Evolutionary conservation across 2,888 invertebrate genomes (phyloP).

Genomic region (Zele albiditarsus): DNA sequence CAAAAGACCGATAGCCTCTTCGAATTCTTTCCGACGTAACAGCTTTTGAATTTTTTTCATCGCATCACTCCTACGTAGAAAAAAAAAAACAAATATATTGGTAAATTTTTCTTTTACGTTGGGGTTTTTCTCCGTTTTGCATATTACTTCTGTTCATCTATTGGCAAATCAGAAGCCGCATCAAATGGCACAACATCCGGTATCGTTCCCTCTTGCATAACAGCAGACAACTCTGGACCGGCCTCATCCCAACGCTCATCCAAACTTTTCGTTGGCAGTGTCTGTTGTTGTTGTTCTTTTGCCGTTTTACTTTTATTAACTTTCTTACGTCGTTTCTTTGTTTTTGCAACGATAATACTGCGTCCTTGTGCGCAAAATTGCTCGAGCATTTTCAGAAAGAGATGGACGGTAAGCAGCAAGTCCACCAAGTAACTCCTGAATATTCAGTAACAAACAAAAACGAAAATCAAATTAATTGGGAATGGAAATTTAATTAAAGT

Average conservation of each 20-base stretch:
- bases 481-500: not conserved
- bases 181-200: slow-evolving; percentile 87
- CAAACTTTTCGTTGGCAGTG: slow-evolving; percentile 64
- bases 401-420: slow-evolving; percentile 90
- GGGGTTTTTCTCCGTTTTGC: not conserved
- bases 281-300: slow-evolving; percentile 51
- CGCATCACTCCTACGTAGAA: slow-evolving; percentile 81
- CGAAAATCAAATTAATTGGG: slow-evolving; percentile 7
- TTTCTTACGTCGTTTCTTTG: slow-evolving; percentile 59
- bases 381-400: slow-evolving; percentile 93
- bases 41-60: slow-evolving; percentile 89
- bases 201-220: slow-evolving; percentile 76
- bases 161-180: slow-evolving; percentile 86
- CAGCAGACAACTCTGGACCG: slow-evolving; percentile 77
- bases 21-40: slow-evolving; percentile 82
- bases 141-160: slow-evolving; percentile 91
- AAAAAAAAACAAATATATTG: slow-evolving; percentile 42
- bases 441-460: slow-evolving; percentile 46
- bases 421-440: slow-evolving; percentile 87
- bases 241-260: slow-evolving; percentile 80
- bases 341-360: slow-evolving; percentile 82
- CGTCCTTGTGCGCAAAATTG: slow-evolving; percentile 68
- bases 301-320: slow-evolving; percentile 43
- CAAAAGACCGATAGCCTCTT: slow-evolving; percentile 86
- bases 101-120: slow-evolving; percentile 47